Conservation (phyloP, 1,140 invertebrate species). For the Magallana gigas region DNA sequence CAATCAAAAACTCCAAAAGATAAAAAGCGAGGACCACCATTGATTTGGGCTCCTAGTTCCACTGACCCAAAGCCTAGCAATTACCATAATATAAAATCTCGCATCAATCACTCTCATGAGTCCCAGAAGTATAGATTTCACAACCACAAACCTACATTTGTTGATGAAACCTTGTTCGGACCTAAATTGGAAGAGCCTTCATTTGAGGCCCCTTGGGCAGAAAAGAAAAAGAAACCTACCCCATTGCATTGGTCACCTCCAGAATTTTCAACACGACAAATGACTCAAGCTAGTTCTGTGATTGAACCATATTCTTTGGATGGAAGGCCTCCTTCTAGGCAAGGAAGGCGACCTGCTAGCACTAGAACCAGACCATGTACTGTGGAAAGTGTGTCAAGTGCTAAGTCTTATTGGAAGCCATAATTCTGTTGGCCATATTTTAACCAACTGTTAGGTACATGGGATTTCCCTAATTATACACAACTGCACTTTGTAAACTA, state of each 20-base stretch:
- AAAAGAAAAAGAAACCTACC: slow-evolving; percentile 50
- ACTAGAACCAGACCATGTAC: slow-evolving; percentile 61
- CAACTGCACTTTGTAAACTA: too few relatives aligned
- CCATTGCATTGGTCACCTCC: slow-evolving; percentile 55
- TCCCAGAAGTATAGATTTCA: slow-evolving; percentile 60
- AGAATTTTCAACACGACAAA: slow-evolving; percentile 52
- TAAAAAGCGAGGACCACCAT: slow-evolving; percentile 52
- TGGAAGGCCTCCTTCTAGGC: slow-evolving; percentile 64
- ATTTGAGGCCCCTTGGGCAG: slow-evolving; percentile 72
- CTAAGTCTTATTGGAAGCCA: slow-evolving; percentile 36
- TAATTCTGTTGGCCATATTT: not conserved
- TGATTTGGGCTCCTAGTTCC: slow-evolving; percentile 66
- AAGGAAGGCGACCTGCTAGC: slow-evolving; percentile 61
- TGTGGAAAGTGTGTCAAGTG: slow-evolving; percentile 58
- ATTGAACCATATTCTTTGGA: slow-evolving; percentile 60
- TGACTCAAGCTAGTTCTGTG: slow-evolving; percentile 49
- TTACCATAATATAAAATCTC: slow-evolving; percentile 17
- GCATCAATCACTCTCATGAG: slow-evolving; percentile 19
- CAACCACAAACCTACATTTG: slow-evolving; percentile 70
- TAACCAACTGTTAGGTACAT: too few relatives aligned
- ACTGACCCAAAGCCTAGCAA: slow-evolving; percentile 50
- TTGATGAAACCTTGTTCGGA: slow-evolving; percentile 74
- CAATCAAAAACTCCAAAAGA: slow-evolving; percentile 51
- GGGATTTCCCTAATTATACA: too few relatives aligned
- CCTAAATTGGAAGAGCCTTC: slow-evolving; percentile 66